These are phyloP conservation scores for Chelidonichthys spinosus DNA, from an alignment of 2,797 vertebrate genomes.

Conservation along the genomic window DNA sequence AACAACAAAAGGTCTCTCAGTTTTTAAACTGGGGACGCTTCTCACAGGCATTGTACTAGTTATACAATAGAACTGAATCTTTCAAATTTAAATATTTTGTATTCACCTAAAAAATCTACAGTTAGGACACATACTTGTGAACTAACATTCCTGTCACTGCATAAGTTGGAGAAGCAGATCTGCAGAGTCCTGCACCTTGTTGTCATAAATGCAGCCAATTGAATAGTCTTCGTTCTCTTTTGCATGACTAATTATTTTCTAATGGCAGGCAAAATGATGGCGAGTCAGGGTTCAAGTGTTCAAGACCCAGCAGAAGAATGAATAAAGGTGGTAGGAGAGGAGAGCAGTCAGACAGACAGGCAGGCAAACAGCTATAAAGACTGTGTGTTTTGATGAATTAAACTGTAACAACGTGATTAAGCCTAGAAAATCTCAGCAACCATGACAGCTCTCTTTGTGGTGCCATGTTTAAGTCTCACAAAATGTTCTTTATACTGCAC, in stretches of 20 bases:
- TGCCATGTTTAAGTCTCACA: background rate
- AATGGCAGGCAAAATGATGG: background rate
- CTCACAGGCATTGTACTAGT: background rate
- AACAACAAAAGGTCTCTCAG: background rate
- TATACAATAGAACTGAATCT: background rate
- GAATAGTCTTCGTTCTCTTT: conserved; percentile 14
- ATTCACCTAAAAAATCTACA: background rate
- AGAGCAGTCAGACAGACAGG: conserved; percentile 10
- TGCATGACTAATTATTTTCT: conserved; percentile 15
- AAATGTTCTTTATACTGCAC: background rate
- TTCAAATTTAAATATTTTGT: background rate
- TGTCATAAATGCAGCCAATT: conserved; percentile 14
- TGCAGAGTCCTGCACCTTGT: background rate
- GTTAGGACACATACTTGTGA: background rate
- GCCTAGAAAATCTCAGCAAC: conserved; percentile 32
- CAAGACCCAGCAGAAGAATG: conserved; percentile 5
- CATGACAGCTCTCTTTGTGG: background rate
- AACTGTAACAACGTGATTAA: conserved; percentile 48
- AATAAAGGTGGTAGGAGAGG: background rate
- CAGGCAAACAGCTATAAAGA: conserved; percentile 15
- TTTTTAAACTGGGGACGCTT: background rate
- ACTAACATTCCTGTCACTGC: background rate
- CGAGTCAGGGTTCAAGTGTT: conserved; percentile 11
- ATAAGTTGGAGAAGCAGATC: background rate
- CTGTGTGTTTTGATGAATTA: conserved; percentile 46